Evolutionary conservation across 2,888 invertebrate genomes (phyloP).

Genomic region (Eulithis prunata): DNA sequence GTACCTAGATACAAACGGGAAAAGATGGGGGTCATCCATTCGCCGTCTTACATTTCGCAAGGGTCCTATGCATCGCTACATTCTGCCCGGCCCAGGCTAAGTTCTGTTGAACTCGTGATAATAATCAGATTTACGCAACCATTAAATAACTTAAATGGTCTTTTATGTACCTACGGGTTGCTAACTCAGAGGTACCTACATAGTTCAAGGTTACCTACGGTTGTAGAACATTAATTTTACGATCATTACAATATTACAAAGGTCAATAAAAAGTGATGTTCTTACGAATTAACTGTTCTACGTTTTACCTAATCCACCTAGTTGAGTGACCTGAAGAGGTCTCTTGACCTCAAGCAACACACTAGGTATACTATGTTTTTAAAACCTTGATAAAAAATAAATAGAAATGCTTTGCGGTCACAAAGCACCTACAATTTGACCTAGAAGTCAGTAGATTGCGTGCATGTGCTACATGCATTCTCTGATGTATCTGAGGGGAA

Average conservation of each 20-base stretch:
- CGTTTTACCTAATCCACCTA: constrained; percentile 3
- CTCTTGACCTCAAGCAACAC: constrained; percentile 15
- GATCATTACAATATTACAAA: constrained; percentile 24
- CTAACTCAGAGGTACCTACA: constrained; percentile 33
- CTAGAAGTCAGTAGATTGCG: not conserved
- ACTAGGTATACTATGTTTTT: constrained; percentile 3
- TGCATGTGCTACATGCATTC: too few relatives aligned
- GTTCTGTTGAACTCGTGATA: constrained; percentile 33
- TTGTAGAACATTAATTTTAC: constrained; percentile 22
- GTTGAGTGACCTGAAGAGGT: constrained; percentile 7
- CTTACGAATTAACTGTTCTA: constrained; percentile 16
- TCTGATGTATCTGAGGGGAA: too few relatives aligned
- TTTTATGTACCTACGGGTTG: constrained; percentile 10
- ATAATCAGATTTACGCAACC: constrained; percentile 38
- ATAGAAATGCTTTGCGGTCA: not conserved
- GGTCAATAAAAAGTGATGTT: constrained; percentile 27
- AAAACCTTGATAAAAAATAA: not conserved
- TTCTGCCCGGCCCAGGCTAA: constrained; percentile 30
- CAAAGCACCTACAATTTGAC: not conserved
- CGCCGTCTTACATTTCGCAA: constrained; percentile 51
- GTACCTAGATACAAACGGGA: constrained; percentile 32
- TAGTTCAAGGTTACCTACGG: constrained; percentile 35
- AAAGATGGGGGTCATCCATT: constrained; percentile 50
- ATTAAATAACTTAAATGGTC: constrained; percentile 37
- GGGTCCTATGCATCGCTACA: constrained; percentile 35